Evolutionary conservation across 2,888 invertebrate species (phyloP), one percentile per base, ranked within the genome.

Genomic region (Lamellibrachia satsuma): DNA sequence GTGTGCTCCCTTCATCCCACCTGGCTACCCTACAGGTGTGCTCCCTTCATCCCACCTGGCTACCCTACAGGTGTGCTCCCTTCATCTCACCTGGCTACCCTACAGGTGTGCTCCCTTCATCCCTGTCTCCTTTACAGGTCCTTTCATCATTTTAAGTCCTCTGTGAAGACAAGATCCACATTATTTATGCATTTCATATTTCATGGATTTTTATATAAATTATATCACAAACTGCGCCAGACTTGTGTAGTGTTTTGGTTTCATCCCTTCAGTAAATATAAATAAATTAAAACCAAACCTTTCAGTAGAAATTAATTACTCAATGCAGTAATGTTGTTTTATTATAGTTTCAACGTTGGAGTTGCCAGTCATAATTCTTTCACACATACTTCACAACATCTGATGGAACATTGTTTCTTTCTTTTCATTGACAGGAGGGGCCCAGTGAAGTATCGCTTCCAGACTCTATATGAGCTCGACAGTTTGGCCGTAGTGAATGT

Each of bases 401-500:
- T 39, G 39, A 39, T 39, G 60, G 60, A 15, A 60, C 60, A 60
- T 6, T 60, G 15, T 11, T 60, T 15, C 60, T 60, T 60, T 22
- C 60, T 60, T 60, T 22, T 60, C 60, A 60, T 15, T 15, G 60
- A 60, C 60, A 96, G 96, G 92, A 97, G 98, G 94, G 98, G 98
- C 9, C 98, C 98, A 92, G 98, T 98, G 95, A 97, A 98, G 95
- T 98, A 98, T 96, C 98, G 98, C 96, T 98, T 98, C 97, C 98
- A 98, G 96, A 97, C 97, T 11, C 97, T 98, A 95, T 98, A 98
- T 96, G 98, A 98, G 95, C 97, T 98, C 90, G 98, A 98, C 95
- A 98, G 98, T 96, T 97, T 99, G 95, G 99, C 99, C 52, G 98
- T 99, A 52, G 99, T 99, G 0, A 99, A 99, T 96, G 98, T 99